These are phyloP conservation scores for Sipha flava DNA, from an alignment of 1,140 invertebrate genomes.

Conservation along the genomic window DNA sequence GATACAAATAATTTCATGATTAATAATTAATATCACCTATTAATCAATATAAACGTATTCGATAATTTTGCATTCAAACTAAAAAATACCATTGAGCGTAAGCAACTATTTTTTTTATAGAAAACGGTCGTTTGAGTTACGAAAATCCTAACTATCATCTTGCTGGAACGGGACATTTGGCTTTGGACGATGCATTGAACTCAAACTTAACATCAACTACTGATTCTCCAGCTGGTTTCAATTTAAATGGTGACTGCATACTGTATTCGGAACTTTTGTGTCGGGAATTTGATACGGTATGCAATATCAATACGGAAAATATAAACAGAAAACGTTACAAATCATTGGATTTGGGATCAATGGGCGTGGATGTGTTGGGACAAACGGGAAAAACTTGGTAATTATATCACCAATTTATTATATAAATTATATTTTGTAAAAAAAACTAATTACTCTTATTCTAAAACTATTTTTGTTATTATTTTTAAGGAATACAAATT, in stretches of 20 bases:
- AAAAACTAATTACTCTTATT: no score
- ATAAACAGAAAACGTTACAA: conserved; percentile 44
- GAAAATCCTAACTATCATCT: conserved; percentile 81
- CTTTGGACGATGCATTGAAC: conserved; percentile 66
- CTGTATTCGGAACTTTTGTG: conserved; percentile 16
- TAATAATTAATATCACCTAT: no score
- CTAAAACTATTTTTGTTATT: no score
- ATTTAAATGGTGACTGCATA: conserved; percentile 17
- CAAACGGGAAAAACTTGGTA: conserved; percentile 15
- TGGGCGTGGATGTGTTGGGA: conserved; percentile 56
- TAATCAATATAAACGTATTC: no score
- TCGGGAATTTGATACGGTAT: conserved; percentile 2
- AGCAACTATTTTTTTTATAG: conserved; percentile 54
- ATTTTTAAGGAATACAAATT: neutral
- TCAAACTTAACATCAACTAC: conserved; percentile 43
- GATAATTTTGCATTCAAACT: no score
- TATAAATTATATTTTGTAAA: neutral
- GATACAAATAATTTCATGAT: no score
- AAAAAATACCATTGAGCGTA: no score
- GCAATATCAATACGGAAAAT: conserved; percentile 22
- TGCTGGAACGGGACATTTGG: conserved; percentile 52
- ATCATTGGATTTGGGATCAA: conserved; percentile 56
- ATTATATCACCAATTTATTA: neutral
- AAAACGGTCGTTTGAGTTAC: conserved; percentile 76
- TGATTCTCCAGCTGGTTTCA: conserved; percentile 1